Evolutionary conservation across 2,113 vertebrate species (phyloP).

Genomic region (Phrynosoma blainvillii): DNA sequence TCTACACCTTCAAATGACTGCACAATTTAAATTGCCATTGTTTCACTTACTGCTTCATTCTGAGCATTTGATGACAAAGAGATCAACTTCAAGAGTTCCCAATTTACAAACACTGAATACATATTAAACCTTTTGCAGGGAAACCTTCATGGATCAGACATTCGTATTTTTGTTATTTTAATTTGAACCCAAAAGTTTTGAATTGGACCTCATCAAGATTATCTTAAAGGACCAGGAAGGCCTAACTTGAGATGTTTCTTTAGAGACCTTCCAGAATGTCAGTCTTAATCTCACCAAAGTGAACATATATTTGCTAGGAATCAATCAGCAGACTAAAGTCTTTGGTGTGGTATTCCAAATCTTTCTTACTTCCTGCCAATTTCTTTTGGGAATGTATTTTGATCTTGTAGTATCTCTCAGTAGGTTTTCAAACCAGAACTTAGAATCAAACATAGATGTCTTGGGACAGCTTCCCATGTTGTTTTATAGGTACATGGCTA

Average conservation of each 20-base stretch:
- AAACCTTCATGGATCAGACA: constrained; percentile 5
- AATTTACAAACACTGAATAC: constrained; percentile 51
- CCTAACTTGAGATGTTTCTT: constrained; percentile 13
- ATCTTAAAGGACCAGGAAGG: neutral
- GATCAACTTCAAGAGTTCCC: constrained; percentile 34
- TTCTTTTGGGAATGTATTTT: neutral
- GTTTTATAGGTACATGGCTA: neutral
- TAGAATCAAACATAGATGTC: neutral
- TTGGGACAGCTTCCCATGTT: neutral
- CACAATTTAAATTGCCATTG: neutral
- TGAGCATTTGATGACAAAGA: constrained; percentile 32
- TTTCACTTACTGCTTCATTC: constrained; percentile 47
- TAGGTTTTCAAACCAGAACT: neutral
- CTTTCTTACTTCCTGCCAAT: neutral
- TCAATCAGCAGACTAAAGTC: neutral
- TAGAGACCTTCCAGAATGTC: neutral
- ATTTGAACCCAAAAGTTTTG: constrained; percentile 18
- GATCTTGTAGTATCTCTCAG: neutral
- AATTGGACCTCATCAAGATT: constrained; percentile 8
- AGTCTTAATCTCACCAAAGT: neutral
- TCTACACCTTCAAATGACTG: constrained; percentile 49
- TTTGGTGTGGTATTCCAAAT: neutral
- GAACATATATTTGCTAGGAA: neutral
- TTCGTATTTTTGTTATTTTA: neutral
- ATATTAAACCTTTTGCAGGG: constrained; percentile 10